Evolutionary conservation across 2,888 invertebrate species (phyloP), one percentile per base, ranked within the genome.

Genomic region (Hyposoter dolosus): DNA sequence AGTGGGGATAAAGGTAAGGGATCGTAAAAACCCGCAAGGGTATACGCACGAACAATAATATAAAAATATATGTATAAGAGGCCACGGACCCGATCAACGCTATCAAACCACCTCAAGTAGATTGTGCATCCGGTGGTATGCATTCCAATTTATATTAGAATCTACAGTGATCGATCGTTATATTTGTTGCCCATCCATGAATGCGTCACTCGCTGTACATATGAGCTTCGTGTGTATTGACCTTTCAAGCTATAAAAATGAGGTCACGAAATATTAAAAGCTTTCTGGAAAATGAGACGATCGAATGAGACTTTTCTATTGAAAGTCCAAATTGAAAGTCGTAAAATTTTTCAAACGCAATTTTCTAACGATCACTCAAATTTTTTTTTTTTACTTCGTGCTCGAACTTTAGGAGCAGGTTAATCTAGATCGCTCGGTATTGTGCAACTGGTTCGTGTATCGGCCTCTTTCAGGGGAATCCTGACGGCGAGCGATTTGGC

Each of bases 91-190:
- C 10, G 5, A 40, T 40, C 9, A 40, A 40, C 9, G 40, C 40
- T 40, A 40, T 40, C 40, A 10, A 40, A 10, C 9, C 40, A 10
- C 40, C 40, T 40, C 9, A 10, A 53, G 12, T 56, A n/a, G 72
- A n/a, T 53, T 7, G n/a, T 72, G 32, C 12, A 50, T 32, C 32
- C 17, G 9, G 32, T 53, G 12, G 23, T 47, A 47, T 15, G 23
- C 23, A 60, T 28, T 28, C 15, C 28, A 60, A 28, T 60, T 3
- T 6, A 28, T 28, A 15, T 60, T 28, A 15, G 28, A 60, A 63
- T 45, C 28, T 9, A 28, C 23, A 28, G n/a, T 75, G 32, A 43
- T 63, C 43, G 75, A 63, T 75, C 35, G 63, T 43, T 40, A 40
- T 43, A 15, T 74, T 56, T 74, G 12, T 19, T 56, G 50, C 9